phyloP scores from a whole-genome alignment of 2,113 vertebrate species.

The Hyaena hyaena region DNA sequence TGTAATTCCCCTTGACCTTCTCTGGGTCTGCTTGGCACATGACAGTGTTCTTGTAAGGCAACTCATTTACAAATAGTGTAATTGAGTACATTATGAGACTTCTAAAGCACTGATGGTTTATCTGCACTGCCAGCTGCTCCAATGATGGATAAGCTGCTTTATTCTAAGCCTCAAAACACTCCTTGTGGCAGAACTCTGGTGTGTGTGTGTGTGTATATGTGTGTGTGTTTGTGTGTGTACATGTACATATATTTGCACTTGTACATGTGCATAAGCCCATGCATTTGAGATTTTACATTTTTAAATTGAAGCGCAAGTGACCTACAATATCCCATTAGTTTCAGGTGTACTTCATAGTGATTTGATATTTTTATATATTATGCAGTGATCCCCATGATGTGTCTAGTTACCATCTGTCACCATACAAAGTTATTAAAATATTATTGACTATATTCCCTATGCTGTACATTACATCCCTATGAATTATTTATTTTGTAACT shows the following conservation, averaged over 20 bases:
- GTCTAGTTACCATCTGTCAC: not conserved
- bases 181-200: not conserved
- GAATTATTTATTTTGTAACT: not conserved
- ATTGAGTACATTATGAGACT: not conserved
- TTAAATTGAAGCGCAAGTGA: not conserved
- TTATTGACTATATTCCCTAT: not conserved
- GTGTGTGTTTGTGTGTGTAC: not conserved
- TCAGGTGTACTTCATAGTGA: not conserved
- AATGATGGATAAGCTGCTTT: conserved; percentile 17
- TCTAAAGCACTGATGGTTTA: conserved; percentile 40
- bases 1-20: not conserved
- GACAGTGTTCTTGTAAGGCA: not conserved
- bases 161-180: conserved; percentile 29
- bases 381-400: not conserved
- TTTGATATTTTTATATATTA: not conserved
- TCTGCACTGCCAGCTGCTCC: not conserved
- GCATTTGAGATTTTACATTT: not conserved
- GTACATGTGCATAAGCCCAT: not conserved
- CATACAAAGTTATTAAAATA: not conserved
- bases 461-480: not conserved
- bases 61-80: conserved; percentile 45
- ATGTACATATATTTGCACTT: not conserved
- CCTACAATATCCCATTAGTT: not conserved
- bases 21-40: not conserved
- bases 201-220: too few species aligned